Base-by-base conservation (phyloP, 2,797 vertebrate genomes). In the Apogon talboti region DNA sequence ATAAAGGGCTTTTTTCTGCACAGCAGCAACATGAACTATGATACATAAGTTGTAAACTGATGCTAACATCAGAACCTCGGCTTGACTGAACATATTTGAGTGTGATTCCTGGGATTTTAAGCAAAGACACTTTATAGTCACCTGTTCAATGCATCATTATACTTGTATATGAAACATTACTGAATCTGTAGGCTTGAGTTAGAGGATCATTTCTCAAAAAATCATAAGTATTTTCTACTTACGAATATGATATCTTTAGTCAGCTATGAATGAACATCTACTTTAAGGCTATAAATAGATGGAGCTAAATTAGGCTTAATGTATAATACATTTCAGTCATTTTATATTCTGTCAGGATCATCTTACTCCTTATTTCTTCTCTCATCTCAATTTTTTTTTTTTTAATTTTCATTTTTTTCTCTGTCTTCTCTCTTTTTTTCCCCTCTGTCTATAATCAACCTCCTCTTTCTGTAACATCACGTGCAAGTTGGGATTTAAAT, bases 1-100 rank as follows among this genome's bases (percentile, higher is more conserved):
- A 89, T 88, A 88, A 87, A 81, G 35, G 66, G 38, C 55, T 66
- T 86, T 83, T 78, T 82, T 74, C 66, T 80, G 61, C 79, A 73
- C 30, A 14, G 71, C 61, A 65, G 62, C 62, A 43, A 59, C 66
- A 57, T 50, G 55, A 76, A 69, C 58, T 67, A 78, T 87, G 86
- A 91, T 84, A 84, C 74, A 44, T 48, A 71, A 55, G 41, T 14
- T 66, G 62, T 79, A 68, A 73, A 83, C 57, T 41, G 60, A 64
- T 33, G 49, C 64, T 68, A 71, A 76, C 42, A 50, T 68, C 50
- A 38, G 61, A 75, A 65, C 15, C 46, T 79, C 61, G 74, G 62
- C 77, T 55, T 46, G 42, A 44, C 45, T 72, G 14, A 6, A 11
- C 44, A 2, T 33, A 8, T 47, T 43, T 52, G 62, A 40, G 24